phyloP scores from a whole-genome alignment of 2,797 vertebrate genomes.

The Melanotaenia nigrans region DNA sequence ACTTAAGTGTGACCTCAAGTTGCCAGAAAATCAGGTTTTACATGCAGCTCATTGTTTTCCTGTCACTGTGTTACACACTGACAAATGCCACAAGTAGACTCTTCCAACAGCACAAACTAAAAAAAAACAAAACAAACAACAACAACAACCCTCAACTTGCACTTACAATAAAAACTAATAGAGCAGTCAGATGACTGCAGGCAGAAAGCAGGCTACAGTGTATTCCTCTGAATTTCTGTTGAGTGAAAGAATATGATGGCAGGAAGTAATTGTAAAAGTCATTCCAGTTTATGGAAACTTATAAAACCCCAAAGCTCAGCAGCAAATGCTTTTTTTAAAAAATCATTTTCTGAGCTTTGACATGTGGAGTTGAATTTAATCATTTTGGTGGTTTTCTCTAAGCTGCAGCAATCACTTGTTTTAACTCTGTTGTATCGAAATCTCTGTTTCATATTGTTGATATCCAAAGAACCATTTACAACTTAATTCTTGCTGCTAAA shows the following conservation, averaged over 20 bases:
- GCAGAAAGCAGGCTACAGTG: too few relatives aligned
- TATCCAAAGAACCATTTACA: not conserved
- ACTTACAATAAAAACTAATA: not conserved
- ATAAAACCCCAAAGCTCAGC: not conserved
- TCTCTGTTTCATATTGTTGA: not conserved
- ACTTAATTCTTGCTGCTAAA: not conserved
- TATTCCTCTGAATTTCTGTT: not conserved
- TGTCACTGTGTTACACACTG: too few relatives aligned
- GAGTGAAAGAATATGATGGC: not conserved
- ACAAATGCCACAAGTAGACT: too few relatives aligned
- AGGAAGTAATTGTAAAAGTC: too few relatives aligned
- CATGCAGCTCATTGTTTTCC: not conserved
- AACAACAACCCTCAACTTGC: too few relatives aligned
- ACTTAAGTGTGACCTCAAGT: constrained; percentile 4
- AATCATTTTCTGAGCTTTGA: not conserved
- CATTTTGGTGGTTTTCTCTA: not conserved
- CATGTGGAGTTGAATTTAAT: not conserved
- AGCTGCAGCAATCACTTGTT: not conserved
- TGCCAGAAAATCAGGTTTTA: constrained; percentile 5
- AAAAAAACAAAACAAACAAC: too few relatives aligned
- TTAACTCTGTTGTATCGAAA: not conserved
- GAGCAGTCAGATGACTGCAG: not conserved
- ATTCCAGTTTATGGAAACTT: not conserved
- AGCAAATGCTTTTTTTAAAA: not conserved
- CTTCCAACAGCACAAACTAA: too few relatives aligned